These are phyloP conservation scores for Tenthredo livida DNA, from an alignment of 2,888 invertebrate species.

Conservation along the genomic window DNA sequence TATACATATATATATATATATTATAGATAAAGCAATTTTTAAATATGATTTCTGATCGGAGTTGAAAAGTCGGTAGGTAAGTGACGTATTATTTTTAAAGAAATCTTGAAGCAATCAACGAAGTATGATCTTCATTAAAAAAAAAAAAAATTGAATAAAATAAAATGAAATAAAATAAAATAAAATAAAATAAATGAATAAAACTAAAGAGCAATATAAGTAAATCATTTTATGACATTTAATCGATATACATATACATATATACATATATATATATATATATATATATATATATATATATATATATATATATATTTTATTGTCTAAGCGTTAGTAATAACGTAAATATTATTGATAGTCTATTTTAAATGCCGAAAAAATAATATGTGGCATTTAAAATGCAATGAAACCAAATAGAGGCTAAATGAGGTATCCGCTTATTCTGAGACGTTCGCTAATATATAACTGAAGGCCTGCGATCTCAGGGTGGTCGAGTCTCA, in stretches of 20 bases:
- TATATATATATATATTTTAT: not conserved
- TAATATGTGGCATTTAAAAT: slow-evolving; percentile 47
- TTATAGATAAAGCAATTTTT: slow-evolving; percentile 42
- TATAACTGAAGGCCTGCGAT: not conserved
- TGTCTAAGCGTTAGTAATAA: slow-evolving; percentile 40
- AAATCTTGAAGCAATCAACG: slow-evolving; percentile 42
- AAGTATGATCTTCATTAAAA: slow-evolving; percentile 47
- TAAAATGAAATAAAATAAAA: slow-evolving; percentile 22
- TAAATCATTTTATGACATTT: slow-evolving; percentile 42
- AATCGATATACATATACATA: slow-evolving; percentile 19
- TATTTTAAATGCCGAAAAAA: slow-evolving; percentile 40
- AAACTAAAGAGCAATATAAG: slow-evolving; percentile 33
- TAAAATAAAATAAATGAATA: not conserved
- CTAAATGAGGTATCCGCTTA: slow-evolving; percentile 15
- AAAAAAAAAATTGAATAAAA: too few species aligned
- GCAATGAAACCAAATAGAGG: slow-evolving; percentile 51
- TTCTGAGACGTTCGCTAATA: not conserved
- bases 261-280: not conserved
- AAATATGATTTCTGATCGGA: slow-evolving; percentile 38
- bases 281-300: too few species aligned
- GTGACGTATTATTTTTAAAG: slow-evolving; percentile 42
- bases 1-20: not conserved
- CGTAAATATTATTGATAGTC: slow-evolving; percentile 42
- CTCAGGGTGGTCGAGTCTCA: slow-evolving; percentile 23
- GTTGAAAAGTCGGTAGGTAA: not conserved